Evolutionary conservation across 2,888 invertebrate species (phyloP), one percentile per base, ranked within the genome.

Genomic region (Criorhina ranunculi): DNA sequence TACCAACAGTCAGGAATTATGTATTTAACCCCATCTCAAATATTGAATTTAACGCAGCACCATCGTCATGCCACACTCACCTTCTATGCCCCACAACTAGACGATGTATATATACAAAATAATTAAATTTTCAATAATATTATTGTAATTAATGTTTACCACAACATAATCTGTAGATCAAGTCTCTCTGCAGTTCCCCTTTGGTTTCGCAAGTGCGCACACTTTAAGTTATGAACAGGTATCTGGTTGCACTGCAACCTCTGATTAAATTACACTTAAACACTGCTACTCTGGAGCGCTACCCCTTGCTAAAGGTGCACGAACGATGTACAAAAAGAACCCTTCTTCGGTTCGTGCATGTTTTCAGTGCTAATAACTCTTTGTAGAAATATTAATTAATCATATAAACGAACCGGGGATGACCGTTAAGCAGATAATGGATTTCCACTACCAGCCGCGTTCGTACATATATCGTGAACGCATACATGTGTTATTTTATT

Each of bases 351-450:
- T 44, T 37, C 29, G 60, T 46, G 51, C 17, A 53, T 53, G 73
- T 60, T 75, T 73, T 75, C 80, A 70, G 44, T 70, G 70, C 85
- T 80, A 80, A 85, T 80, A 85, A 85, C 80, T 85, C 85, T 53
- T 79, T 75, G 85, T 69, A 72, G 57, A 59, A 70, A 85, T 80
- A 80, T 85, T 80, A 79, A 85, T 80, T 85, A 80, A 80, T 85
- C 75, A 85, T 80, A 75, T 85, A 70, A 80, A 70, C 70, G 85
- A 64, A 85, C 60, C 70, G 60, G 80, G 80, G 70, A 76, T 70
- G 69, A 85, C 75, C 80, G 85, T 85, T 80, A 80, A 85, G 75
- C 75, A 85, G 80, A 76, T 85, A 85, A 80, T 76, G 70, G 75
- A 1, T 64, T 70, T 60, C 70, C 70, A 80, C 62, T 69, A 69